Base-by-base conservation (phyloP, 2,797 vertebrate species). In the Arrhamphus sclerolepis region DNA sequence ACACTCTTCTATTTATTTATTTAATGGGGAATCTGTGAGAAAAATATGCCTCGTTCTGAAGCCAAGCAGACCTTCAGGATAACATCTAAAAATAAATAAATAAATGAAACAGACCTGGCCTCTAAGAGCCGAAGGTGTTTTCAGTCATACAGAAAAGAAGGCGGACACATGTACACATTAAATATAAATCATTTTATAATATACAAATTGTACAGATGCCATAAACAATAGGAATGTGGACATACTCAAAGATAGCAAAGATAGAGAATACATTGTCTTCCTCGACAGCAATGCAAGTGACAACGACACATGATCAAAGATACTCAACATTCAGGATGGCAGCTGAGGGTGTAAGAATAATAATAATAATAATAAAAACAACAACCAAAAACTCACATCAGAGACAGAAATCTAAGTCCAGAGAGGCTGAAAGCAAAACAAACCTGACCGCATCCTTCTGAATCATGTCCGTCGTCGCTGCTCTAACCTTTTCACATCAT, bases 181-280 rank as follows among this genome's bases (percentile, higher is more conserved):
- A 92, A 93, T 93, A 93, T 93, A 93, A 94, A 94, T 92, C 91
- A 89, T 92, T 93, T 93, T 94, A 92, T 94, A 91, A 91, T 92
- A 91, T 94, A 94, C 93, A 94, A 92, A 92, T 94, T 94, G 86
- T 94, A 93, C 93, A 94, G 89, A 90, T 89, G 88, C 85, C 89
- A 87, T 87, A 73, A 87, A 86, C 86, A 87, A 78, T 77, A 87
- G 81, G 82, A 85, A 88, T 72, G 75, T 82, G 70, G 72, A 86
- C 85, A 78, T 58, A 84, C 71, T 72, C 51, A 3, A 58, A 68
- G 62, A 87, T 75, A 83, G 75, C 73, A 77, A 81, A 87, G 77
- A 87, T 81, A 85, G 73, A 78, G 75, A 82, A 75, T 68, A 67
- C 29, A 70, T 83, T 66, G 80, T 80, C 77, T 57, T 72, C 59